A percentile compares a stretch with the other conserved stretches of the same genome.
Evolutionary conservation across 1,140 invertebrate species (phyloP).

Genomic region (Callitettix versicolor): DNA sequence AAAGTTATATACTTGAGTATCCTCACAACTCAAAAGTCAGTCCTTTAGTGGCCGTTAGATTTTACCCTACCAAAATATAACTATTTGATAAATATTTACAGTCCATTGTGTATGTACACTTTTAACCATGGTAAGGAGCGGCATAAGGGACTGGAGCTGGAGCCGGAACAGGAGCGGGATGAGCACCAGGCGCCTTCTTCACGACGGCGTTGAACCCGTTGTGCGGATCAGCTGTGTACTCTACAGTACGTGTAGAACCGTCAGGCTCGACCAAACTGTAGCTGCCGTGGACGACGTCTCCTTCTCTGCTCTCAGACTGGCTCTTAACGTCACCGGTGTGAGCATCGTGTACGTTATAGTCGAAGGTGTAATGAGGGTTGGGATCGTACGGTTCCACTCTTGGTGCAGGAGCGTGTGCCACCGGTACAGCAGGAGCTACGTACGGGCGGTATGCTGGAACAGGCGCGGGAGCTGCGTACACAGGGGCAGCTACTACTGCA

Average conservation of each 20-base stretch:
- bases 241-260: slow-evolving; percentile 39
- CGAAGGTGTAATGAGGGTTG: slow-evolving; percentile 37
- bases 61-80: no score
- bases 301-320: slow-evolving; percentile 36
- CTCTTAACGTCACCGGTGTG: slow-evolving; percentile 39
- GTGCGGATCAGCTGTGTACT: slow-evolving; percentile 37
- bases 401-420: not conserved
- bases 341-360: slow-evolving; percentile 42
- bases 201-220: slow-evolving; percentile 13
- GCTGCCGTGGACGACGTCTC: slow-evolving; percentile 25
- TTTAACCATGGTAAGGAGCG: not conserved
- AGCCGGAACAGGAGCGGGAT: slow-evolving; percentile 8
- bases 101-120: no score
- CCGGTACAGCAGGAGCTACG: not conserved
- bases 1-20: no score
- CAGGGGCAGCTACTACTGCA: not conserved
- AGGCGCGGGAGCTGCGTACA: not conserved
- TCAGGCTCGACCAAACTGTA: slow-evolving; percentile 26
- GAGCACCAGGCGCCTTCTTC: slow-evolving; percentile 7
- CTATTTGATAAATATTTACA: no score
- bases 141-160: not conserved
- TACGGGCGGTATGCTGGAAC: not conserved
- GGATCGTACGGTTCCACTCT: slow-evolving; percentile 45
- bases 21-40: no score
- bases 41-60: no score